Evolutionary conservation across 35 echinoderm and acorn worm species (phyloP).

Genomic region (Diadema setosum): DNA sequence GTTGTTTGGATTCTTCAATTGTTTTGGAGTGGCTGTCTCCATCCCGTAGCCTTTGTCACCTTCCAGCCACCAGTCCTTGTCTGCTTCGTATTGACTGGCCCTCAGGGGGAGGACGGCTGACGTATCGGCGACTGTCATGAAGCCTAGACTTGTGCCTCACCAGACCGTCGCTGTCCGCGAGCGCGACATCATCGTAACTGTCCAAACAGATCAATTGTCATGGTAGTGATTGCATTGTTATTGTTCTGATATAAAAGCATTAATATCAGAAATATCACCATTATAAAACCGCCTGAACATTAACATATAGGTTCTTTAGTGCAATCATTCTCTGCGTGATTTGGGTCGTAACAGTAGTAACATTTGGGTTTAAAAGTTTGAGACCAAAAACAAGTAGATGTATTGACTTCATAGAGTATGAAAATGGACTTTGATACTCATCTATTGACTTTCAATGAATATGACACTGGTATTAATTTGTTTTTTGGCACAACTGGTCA

Average conservation of each 20-base stretch:
- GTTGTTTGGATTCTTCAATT: too few species aligned
- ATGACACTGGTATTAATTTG: too few species aligned
- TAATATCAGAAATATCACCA: not conserved
- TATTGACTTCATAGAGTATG: too few species aligned
- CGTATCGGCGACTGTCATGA: not conserved
- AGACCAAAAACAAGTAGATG: too few species aligned
- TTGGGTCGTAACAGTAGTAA: too few species aligned
- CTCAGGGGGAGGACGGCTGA: not conserved
- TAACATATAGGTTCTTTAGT: too few species aligned
- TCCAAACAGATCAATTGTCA: not conserved
- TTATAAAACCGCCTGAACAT: not conserved
- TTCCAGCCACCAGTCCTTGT: not conserved
- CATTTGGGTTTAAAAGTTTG: too few species aligned
- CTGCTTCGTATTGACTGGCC: not conserved
- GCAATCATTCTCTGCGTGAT: too few species aligned
- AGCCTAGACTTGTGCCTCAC: not conserved
- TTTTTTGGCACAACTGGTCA: too few species aligned
- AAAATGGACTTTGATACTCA: too few species aligned
- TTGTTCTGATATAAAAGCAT: not conserved
- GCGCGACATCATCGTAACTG: not conserved
- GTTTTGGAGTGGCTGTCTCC: too few species aligned
- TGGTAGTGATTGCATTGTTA: not conserved
- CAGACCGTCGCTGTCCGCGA: not conserved
- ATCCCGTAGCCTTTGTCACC: not conserved
- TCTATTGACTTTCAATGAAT: too few species aligned